These are phyloP conservation scores for Alexandromys fortis DNA, from an alignment of 2,113 vertebrate genomes.

Conservation along the genomic window DNA sequence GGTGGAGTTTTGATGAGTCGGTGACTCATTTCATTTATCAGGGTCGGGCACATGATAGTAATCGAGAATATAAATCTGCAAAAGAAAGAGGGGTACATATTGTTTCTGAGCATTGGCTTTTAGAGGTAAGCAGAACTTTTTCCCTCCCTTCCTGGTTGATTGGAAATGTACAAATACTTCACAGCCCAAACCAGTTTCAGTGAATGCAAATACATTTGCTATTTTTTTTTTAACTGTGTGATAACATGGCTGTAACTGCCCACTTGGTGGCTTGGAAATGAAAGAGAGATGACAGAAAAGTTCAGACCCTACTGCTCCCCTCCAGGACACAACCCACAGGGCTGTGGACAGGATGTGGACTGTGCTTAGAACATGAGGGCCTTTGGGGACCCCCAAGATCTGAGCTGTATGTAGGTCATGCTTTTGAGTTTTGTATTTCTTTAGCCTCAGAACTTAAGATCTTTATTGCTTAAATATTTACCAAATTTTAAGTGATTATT, in stretches of 20 bases:
- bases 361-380: neutral
- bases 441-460: conserved; percentile 1
- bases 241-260: neutral
- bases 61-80: conserved; percentile 92
- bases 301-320: neutral
- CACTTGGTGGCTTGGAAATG: neutral
- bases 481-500: neutral
- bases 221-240: neutral
- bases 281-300: neutral
- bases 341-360: neutral
- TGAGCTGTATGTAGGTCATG: neutral
- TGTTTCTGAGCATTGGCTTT: conserved; percentile 96
- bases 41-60: conserved; percentile 95
- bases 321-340: neutral
- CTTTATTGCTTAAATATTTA: conserved; percentile 46
- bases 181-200: neutral
- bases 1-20: conserved; percentile 96
- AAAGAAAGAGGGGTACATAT: conserved; percentile 94
- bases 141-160: neutral
- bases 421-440: neutral
- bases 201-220: neutral
- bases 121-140: conserved; percentile 87
- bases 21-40: conserved; percentile 99
- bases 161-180: neutral
- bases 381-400: neutral